These are phyloP conservation scores for Callorhinus ursinus DNA, from an alignment of 2,113 vertebrate species.

Conservation along the genomic window DNA sequence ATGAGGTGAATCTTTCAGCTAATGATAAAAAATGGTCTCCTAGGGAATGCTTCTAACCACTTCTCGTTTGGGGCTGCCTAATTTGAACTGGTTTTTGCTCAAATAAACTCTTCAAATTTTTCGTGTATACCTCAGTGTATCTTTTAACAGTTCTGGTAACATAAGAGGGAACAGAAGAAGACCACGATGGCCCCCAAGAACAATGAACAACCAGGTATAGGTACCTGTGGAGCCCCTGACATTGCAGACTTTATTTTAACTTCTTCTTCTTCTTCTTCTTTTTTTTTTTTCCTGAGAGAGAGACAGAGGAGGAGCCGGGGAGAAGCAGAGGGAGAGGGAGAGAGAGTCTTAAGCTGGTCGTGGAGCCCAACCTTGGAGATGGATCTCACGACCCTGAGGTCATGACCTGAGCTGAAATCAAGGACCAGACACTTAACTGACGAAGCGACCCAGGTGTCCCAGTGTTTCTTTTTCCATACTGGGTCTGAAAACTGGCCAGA, in stretches of 20 bases:
- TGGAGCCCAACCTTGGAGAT: accelerated
- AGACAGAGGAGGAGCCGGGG: background rate
- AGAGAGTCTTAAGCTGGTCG: background rate
- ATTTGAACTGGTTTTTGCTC: background rate
- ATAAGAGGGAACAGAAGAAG: background rate
- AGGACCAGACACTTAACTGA: background rate
- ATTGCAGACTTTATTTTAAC: background rate
- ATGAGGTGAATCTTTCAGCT: background rate
- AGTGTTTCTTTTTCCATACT: background rate
- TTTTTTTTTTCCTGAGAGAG: background rate
- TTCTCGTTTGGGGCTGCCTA: background rate
- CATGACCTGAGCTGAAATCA: background rate
- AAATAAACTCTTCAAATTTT: background rate
- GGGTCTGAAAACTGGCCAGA: background rate
- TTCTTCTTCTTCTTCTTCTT: background rate
- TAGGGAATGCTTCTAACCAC: background rate
- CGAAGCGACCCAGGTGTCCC: background rate
- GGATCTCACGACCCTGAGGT: background rate
- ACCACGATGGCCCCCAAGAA: no score
- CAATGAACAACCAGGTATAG: background rate
- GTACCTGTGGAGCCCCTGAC: background rate
- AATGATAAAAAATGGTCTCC: background rate
- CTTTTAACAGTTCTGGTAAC: background rate
- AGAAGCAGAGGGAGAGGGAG: background rate
- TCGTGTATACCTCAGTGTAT: background rate